Percentiles rank a stretch among this genome's conserved stretches.
Evolutionary conservation across 2,113 vertebrate genomes (phyloP).

Genomic region (Mesoclemmys tuberculata): DNA sequence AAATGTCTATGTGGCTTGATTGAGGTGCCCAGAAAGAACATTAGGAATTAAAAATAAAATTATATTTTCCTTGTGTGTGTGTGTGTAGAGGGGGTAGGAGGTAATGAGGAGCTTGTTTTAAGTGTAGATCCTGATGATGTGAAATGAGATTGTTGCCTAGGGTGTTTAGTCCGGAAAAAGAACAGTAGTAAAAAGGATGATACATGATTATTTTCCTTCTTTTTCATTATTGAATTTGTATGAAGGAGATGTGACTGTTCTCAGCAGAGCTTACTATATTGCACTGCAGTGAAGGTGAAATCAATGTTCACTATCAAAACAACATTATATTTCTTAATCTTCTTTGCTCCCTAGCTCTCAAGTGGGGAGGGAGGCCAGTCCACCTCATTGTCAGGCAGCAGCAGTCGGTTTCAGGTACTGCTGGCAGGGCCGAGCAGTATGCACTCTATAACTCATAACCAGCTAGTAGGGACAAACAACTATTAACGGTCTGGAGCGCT

Average conservation of each 20-base stretch:
- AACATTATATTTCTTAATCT: constrained; percentile 63
- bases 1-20: constrained; percentile 9
- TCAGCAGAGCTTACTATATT: constrained; percentile 31
- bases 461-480: too few species aligned
- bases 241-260: constrained; percentile 1
- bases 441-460: too few species aligned
- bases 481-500: too few species aligned
- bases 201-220: constrained; percentile 34
- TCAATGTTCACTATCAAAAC: constrained; percentile 50
- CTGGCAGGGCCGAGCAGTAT: too few species aligned
- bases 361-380: too few species aligned
- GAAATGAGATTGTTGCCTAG: constrained; percentile 55
- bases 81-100: background rate
- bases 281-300: constrained; percentile 48
- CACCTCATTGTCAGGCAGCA: too few species aligned
- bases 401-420: too few species aligned
- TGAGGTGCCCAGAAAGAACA: background rate
- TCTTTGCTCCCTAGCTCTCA: background rate
- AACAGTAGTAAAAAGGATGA: constrained; percentile 50
- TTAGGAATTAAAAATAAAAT: constrained; percentile 23
- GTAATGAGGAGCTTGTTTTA: constrained; percentile 19
- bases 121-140: constrained; percentile 29
- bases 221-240: constrained; percentile 44
- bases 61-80: background rate
- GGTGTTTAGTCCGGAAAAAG: constrained; percentile 52